These are phyloP conservation scores for Teinopalpus imperialis DNA, from an alignment of 2,888 invertebrate genomes.

Conservation along the genomic window DNA sequence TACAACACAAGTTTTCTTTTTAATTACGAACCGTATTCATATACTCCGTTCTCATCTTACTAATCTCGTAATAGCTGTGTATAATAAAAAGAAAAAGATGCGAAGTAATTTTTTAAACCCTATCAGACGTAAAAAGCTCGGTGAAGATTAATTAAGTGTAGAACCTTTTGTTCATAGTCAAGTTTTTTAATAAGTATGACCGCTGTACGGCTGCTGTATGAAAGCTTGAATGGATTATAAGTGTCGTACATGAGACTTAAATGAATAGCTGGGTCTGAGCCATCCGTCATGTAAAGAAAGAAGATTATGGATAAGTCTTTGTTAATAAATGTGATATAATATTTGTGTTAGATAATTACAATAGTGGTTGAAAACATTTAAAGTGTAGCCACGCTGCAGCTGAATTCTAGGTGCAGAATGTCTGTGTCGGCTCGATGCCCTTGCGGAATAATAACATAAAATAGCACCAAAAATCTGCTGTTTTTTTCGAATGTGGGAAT, in stretches of 20 bases:
- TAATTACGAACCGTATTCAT: constrained; percentile 14
- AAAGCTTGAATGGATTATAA: constrained; percentile 62
- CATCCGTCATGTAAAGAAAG: constrained; percentile 53
- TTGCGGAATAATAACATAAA: too few relatives aligned
- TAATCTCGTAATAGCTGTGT: constrained; percentile 23
- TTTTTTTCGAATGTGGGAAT: too few relatives aligned
- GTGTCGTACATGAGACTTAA: constrained; percentile 66
- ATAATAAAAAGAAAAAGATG: constrained; percentile 20
- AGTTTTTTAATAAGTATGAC: constrained; percentile 31
- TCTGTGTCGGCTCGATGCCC: too few relatives aligned
- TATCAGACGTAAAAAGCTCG: constrained; percentile 25
- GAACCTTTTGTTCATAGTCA: constrained; percentile 25
- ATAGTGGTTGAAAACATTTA: too few relatives aligned
- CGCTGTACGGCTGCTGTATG: constrained; percentile 33
- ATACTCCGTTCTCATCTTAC: constrained; percentile 18
- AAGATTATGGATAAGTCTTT: constrained; percentile 39
- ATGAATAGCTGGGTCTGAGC: constrained; percentile 56
- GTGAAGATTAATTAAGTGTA: constrained; percentile 27
- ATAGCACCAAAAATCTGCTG: too few relatives aligned
- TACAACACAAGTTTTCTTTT: constrained; percentile 2
- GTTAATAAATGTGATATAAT: too few relatives aligned
- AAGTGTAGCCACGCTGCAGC: too few relatives aligned
- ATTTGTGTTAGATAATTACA: too few relatives aligned
- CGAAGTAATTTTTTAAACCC: constrained; percentile 24
- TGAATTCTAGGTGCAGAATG: too few relatives aligned